A percentile compares a stretch with the other conserved stretches of the same genome.
These are phyloP conservation scores for Luffia ferchaultella DNA, from an alignment of 2,888 invertebrate species.

Conservation along the genomic window DNA sequence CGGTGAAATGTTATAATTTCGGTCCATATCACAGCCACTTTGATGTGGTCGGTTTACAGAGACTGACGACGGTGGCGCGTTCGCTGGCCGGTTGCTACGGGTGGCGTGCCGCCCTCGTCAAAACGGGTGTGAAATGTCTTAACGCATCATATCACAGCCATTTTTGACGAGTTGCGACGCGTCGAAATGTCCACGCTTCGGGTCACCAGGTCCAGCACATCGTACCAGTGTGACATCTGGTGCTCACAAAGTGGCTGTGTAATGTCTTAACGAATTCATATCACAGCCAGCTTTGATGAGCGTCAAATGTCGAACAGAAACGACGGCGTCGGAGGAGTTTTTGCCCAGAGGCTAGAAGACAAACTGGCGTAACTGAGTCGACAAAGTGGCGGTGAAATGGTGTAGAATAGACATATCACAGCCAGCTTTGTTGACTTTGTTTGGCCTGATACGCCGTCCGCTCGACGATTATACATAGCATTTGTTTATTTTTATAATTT, in stretches of 20 bases:
- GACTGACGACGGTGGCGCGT: conserved; percentile 19
- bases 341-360: background rate
- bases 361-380: conserved; percentile 34
- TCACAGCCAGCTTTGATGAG: conserved; percentile 99
- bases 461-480: too few species aligned
- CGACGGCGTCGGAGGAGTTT: conserved; percentile 4
- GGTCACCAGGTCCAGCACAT: too few species aligned
- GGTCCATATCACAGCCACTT: conserved; percentile 97
- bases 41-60: conserved; percentile 83
- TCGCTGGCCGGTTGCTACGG: conserved; percentile 4
- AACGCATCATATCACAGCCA: conserved; percentile 87
- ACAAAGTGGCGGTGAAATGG: conserved; percentile 92
- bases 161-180: conserved; percentile 90
- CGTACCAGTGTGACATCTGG: conserved; percentile 32
- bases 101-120: conserved; percentile 68
- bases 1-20: conserved; percentile 76
- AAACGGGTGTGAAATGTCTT: conserved; percentile 81
- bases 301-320: conserved; percentile 41
- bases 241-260: conserved; percentile 93
- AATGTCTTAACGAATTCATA: conserved; percentile 77
- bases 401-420: conserved; percentile 83
- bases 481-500: too few species aligned
- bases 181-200: too few species aligned
- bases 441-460: too few species aligned
- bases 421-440: conserved; percentile 96